A percentile compares a stretch with the other conserved stretches of the same genome.
Conservation (phyloP, 2,113 vertebrate species). For the Hiodon alosoides region DNA sequence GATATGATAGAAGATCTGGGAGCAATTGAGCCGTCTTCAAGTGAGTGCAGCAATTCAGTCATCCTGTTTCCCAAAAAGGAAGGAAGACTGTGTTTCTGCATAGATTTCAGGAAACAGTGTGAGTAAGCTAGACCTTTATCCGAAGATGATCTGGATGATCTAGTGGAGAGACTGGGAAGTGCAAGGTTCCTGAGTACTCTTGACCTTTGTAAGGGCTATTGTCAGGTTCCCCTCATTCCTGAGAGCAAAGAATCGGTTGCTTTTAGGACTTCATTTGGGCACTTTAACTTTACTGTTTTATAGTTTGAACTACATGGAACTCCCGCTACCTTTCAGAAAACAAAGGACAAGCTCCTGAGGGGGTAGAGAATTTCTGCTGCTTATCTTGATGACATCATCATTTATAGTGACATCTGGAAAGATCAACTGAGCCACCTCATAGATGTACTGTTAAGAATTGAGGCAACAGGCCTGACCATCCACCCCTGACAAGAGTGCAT, state of each 20-base stretch:
- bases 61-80: slow-evolving; percentile 17
- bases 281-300: neutral
- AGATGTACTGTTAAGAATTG: neutral
- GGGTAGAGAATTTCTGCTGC: neutral
- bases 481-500: slow-evolving; percentile 2
- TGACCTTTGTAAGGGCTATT: slow-evolving; percentile 5
- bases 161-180: neutral
- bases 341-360: neutral
- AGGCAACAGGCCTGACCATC: slow-evolving; percentile 16
- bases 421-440: neutral
- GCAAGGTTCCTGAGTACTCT: neutral
- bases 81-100: neutral
- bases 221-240: neutral
- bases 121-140: neutral
- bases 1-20: neutral
- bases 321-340: neutral
- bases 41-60: neutral
- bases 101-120: slow-evolving; percentile 9
- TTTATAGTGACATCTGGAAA: neutral
- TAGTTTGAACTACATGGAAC: neutral
- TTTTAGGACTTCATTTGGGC: neutral
- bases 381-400: slow-evolving; percentile 3
- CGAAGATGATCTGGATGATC: neutral
- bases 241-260: neutral
- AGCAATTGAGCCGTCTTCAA: slow-evolving; percentile 1